Conservation (phyloP, 2,113 vertebrate genomes). For the Chaetodon trifascialis region DNA sequence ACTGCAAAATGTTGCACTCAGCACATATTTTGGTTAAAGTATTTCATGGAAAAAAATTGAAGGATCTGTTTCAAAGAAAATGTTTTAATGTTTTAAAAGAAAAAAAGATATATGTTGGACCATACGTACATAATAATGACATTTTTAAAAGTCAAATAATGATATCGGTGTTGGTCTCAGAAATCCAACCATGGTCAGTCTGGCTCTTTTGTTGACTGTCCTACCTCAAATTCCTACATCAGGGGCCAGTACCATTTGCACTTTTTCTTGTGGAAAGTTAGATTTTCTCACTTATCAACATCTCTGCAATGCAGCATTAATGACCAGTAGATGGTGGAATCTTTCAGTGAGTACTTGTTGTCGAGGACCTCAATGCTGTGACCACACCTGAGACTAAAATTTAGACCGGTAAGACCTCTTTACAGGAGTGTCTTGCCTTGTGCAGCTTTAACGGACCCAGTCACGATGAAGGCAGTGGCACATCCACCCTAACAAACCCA, state of each 20-base stretch:
- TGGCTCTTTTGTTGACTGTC: neutral
- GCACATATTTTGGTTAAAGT: neutral
- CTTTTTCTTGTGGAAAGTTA: neutral
- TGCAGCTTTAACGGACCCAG: slow-evolving; percentile 15
- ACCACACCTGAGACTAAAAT: neutral
- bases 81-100: neutral
- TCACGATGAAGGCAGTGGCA: slow-evolving; percentile 30
- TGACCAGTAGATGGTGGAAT: neutral
- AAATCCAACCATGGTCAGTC: neutral
- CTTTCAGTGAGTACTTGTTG: neutral
- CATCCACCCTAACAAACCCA: slow-evolving; percentile 32
- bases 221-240: neutral
- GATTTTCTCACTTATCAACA: neutral
- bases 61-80: neutral
- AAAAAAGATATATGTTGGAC: too few relatives aligned
- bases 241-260: neutral
- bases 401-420: neutral
- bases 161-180: neutral
- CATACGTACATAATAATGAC: neutral
- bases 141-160: neutral
- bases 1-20: neutral
- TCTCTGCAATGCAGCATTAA: slow-evolving; percentile 29
- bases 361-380: neutral
- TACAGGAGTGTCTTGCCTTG: neutral
- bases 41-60: neutral